These are phyloP conservation scores for Asteroscopus sphinx DNA, from an alignment of 2,888 invertebrate species.

Conservation along the genomic window DNA sequence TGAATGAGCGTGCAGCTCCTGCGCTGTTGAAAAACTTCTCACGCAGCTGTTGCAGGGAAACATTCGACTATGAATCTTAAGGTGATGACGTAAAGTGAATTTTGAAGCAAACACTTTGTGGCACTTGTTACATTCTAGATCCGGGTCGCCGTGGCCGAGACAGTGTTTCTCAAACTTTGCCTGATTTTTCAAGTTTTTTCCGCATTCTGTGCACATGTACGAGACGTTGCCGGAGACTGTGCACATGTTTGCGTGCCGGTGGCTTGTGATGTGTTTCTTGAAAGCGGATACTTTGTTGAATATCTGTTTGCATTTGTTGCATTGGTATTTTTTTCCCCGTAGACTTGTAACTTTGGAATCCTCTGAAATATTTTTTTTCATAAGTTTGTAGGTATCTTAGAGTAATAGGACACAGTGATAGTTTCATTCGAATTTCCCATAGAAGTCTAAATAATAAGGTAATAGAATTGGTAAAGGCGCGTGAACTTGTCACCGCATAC, in stretches of 20 bases:
- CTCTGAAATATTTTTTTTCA: conserved; percentile 47
- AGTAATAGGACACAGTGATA: too few species aligned
- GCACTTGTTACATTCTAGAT: conserved; percentile 82
- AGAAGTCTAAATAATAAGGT: too few species aligned
- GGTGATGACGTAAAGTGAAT: conserved; percentile 79
- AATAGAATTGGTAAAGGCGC: too few species aligned
- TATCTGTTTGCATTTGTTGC: conserved; percentile 82
- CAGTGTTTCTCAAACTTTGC: conserved; percentile 80
- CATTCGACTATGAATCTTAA: conserved; percentile 78
- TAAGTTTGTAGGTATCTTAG: neutral
- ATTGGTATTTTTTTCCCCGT: conserved; percentile 79
- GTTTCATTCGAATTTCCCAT: too few species aligned
- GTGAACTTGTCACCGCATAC: too few species aligned
- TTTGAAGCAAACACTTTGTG: conserved; percentile 85
- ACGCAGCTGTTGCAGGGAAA: conserved; percentile 73
- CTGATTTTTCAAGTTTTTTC: conserved; percentile 75
- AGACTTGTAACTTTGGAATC: conserved; percentile 49
- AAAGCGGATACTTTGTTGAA: conserved; percentile 77
- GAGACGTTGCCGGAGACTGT: conserved; percentile 55
- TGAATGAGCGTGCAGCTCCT: conserved; percentile 68
- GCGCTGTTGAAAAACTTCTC: conserved; percentile 66
- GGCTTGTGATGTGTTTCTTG: conserved; percentile 74
- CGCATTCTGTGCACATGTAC: conserved; percentile 78
- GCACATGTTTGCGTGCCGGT: conserved; percentile 53
- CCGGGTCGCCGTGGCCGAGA: conserved; percentile 82